These are phyloP conservation scores for Nothocercus julius DNA, from an alignment of 2,113 vertebrate genomes.

Conservation along the genomic window DNA sequence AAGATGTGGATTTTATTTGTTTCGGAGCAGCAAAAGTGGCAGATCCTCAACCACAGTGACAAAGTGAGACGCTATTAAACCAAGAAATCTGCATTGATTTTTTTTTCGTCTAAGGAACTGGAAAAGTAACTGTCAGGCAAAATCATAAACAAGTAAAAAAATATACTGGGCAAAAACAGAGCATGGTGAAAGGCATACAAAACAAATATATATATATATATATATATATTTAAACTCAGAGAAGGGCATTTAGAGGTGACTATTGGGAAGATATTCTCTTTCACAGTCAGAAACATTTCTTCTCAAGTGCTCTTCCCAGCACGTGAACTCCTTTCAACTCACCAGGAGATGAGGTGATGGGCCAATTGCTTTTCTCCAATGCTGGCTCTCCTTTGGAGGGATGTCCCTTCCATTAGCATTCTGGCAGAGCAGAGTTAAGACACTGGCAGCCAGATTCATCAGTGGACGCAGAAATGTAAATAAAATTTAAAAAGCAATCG, in stretches of 20 bases:
- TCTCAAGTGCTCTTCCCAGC: not conserved
- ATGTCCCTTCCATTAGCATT: not conserved
- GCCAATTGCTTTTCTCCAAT: accelerated
- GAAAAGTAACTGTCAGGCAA: not conserved
- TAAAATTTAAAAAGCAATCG: not conserved
- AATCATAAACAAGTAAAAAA: not conserved
- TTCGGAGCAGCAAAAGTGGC: not conserved
- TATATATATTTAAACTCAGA: not conserved
- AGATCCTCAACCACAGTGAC: not conserved
- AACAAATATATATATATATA: not conserved
- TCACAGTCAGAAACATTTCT: not conserved
- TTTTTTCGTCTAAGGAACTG: not conserved
- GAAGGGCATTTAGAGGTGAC: not conserved
- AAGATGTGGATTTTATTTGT: not conserved
- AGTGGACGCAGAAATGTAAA: not conserved
- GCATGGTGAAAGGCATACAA: not conserved
- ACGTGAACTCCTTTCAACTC: not conserved
- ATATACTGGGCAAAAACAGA: not conserved
- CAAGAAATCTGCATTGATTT: accelerated
- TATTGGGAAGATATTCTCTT: not conserved
- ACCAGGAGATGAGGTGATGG: not conserved
- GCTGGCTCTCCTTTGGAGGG: not conserved
- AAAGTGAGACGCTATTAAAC: not conserved
- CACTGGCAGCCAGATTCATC: not conserved
- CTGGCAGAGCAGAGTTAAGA: not conserved